phyloP scores from a whole-genome alignment of 2,113 vertebrate species.

The Pampusana beccarii region DNA sequence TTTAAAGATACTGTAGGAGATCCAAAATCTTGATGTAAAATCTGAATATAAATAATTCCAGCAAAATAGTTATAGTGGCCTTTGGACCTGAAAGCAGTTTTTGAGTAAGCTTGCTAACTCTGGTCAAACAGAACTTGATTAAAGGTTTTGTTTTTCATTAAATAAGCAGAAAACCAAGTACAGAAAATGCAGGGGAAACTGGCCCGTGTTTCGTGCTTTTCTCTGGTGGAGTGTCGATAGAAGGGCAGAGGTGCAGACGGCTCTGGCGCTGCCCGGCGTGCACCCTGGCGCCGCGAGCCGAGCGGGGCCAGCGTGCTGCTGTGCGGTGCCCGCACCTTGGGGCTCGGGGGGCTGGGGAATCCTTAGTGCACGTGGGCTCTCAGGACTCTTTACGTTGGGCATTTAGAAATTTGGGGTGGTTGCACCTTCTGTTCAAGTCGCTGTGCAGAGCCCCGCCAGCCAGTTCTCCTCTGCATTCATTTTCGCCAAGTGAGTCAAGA shows the following conservation, averaged over 20 bases:
- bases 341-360: background rate
- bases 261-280: background rate
- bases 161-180: background rate
- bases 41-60: background rate
- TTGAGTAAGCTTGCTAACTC: background rate
- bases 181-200: background rate
- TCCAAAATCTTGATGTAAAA: background rate
- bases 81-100: background rate
- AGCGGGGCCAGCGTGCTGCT: background rate
- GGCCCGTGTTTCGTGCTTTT: background rate
- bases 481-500: background rate
- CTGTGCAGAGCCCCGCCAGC: background rate
- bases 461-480: background rate
- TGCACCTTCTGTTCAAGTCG: background rate
- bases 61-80: background rate
- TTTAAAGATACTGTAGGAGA: background rate
- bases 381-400: too few relatives aligned
- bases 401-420: accelerated
- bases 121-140: background rate
- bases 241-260: background rate
- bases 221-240: too few relatives aligned
- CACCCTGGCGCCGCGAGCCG: accelerated
- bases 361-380: accelerated
- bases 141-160: background rate
- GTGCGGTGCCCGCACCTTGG: background rate